These are phyloP conservation scores for Torymus auratus DNA, from an alignment of 2,888 invertebrate species.

Conservation along the genomic window DNA sequence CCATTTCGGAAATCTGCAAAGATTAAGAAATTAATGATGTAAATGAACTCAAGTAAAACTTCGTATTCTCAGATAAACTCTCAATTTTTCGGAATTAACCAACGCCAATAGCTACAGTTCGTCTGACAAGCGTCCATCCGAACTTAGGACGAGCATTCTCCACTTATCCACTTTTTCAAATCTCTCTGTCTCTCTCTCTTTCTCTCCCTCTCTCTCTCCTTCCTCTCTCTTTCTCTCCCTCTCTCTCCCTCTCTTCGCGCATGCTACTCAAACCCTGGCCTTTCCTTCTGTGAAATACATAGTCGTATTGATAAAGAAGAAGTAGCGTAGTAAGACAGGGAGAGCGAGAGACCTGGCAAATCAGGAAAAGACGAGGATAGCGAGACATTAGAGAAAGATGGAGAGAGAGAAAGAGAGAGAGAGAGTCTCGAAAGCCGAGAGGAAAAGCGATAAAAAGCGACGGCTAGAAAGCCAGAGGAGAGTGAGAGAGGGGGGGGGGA, in stretches of 20 bases:
- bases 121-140: no score
- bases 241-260: not conserved
- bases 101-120: no score
- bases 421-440: constrained; percentile 3
- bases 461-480: constrained; percentile 19
- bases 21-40: no score
- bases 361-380: constrained; percentile 44
- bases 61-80: no score
- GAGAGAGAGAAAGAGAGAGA: constrained; percentile 11
- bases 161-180: no score
- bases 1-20: no score
- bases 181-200: no score
- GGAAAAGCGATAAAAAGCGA: constrained; percentile 49
- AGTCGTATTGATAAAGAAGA: constrained; percentile 37
- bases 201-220: no score
- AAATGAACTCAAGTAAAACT: no score
- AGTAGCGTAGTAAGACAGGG: not conserved
- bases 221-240: not conserved
- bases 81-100: no score
- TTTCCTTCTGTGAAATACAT: constrained; percentile 56
- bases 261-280: constrained; percentile 24
- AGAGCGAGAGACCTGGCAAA: constrained; percentile 8
- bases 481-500: constrained; percentile 51
- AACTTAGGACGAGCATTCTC: no score
- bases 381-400: no score